Percentiles rank a stretch among this genome's conserved stretches.
These are phyloP conservation scores for Sepiola atlantica DNA, from an alignment of 2,888 invertebrate species.

Conservation along the genomic window DNA sequence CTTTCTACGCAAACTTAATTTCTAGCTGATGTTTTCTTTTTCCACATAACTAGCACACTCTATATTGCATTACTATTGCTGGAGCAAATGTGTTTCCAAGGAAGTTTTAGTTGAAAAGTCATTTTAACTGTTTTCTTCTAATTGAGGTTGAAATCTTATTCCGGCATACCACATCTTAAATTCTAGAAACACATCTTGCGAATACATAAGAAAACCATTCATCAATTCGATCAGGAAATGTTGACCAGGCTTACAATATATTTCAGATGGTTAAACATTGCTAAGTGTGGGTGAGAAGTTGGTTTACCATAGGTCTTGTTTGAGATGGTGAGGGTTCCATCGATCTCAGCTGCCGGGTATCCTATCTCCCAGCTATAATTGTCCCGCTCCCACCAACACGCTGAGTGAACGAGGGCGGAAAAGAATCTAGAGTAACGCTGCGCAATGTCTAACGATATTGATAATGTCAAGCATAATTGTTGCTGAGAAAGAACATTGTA, in stretches of 20 bases:
- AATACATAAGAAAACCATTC: no score
- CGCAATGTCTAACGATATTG: background rate
- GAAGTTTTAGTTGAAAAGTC: no score
- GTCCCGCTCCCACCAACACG: background rate
- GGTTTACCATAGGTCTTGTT: background rate
- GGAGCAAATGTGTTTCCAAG: no score
- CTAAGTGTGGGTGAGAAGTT: background rate
- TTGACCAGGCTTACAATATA: background rate
- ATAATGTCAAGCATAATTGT: conserved; percentile 15
- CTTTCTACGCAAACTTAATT: no score
- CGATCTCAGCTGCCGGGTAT: background rate
- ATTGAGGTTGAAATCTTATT: no score
- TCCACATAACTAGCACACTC: no score
- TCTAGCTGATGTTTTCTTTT: no score
- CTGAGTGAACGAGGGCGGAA: background rate
- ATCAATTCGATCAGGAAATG: background rate
- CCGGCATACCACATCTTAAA: no score
- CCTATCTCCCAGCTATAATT: background rate
- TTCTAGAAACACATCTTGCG: no score
- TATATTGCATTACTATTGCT: no score
- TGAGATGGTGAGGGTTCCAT: background rate
- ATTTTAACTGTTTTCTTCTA: no score
- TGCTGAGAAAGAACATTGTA: background rate
- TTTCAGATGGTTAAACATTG: background rate
- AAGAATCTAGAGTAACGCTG: background rate